Evolutionary conservation across 2,113 vertebrate species (phyloP).

Genomic region (Marmota flaviventris): DNA sequence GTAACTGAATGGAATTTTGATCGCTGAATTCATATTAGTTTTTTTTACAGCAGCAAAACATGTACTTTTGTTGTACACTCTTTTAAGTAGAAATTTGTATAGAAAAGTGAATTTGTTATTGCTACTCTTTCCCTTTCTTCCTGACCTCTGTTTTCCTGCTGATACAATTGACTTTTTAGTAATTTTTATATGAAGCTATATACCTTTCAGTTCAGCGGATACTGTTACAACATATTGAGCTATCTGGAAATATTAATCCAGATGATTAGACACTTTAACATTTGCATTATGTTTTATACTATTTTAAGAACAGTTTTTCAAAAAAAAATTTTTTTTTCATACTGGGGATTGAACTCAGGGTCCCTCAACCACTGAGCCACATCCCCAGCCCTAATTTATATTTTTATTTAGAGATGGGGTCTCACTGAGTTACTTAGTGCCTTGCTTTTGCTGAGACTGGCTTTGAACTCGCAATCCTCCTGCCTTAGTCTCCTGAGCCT

Average conservation of each 20-base stretch:
- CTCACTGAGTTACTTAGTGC: too few species aligned
- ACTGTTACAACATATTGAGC: background rate
- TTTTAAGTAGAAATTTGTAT: constrained; percentile 41
- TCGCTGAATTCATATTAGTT: constrained; percentile 28
- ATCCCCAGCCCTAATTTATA: too few species aligned
- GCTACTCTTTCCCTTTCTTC: background rate
- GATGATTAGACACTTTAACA: background rate
- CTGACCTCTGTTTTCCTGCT: background rate
- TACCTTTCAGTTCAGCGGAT: background rate
- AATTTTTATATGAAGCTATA: background rate
- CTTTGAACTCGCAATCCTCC: too few species aligned
- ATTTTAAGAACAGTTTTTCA: constrained; percentile 37
- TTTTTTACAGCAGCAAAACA: background rate
- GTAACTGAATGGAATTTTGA: constrained; percentile 45
- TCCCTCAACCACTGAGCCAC: too few species aligned
- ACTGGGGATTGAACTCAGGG: too few species aligned
- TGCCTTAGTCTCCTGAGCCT: too few species aligned
- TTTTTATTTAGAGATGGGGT: too few species aligned
- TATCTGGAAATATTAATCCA: background rate
- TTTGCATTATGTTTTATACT: constrained; percentile 1
- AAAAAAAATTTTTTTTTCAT: too few species aligned
- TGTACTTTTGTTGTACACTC: background rate
- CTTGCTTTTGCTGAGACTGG: too few species aligned
- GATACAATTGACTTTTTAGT: constrained; percentile 1
- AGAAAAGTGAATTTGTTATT: constrained; percentile 39